Base-by-base conservation (phyloP, 2,113 vertebrate species). In the Asarcornis scutulata region DNA sequence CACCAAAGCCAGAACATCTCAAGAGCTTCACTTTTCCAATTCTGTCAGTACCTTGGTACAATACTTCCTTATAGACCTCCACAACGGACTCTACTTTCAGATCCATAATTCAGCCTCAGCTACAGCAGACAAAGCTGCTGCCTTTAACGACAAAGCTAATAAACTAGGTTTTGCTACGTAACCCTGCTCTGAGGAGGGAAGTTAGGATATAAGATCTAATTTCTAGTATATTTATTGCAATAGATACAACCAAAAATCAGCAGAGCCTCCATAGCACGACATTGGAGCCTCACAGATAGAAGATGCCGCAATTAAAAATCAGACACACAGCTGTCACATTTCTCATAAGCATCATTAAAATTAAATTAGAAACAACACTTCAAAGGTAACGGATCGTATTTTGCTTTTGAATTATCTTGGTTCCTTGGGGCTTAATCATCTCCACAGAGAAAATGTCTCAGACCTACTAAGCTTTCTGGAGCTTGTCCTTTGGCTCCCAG, bases 311-410 rank as follows among this genome's bases (percentile, higher is more conserved):
- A 83, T 96, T 93, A 85, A 13, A 90, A 75, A 91, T 56, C 83
- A 95, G 85, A 88, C 63, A 91, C 7, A 21, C 26, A 71, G 68
- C 85, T 42, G 0, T 96, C 88, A 71, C 48, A 42, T 90, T 93
- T 86, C 95, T 90, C 95, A 95, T 81, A 91, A 95, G 83, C 46
- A 81, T 83, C 52, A 68, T 95, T 96, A 93, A 83, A 96, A 86
- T 83, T 91, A 93, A 90, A 96, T 96, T 93, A 95, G 92, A 86
- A 96, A 52, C 17, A 88, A 77, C 1, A 0, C 32, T 88, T 96
- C 68, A 71, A 86, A 96, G 91, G 83, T 81, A 96, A 94, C 13
- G 3, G 52, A 91, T 78, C 73, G 7, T 88, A 81, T 90, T 94
- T 89, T 86, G 82, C 46, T 90, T 93, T 84, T 62, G 82, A 75